Conservation (phyloP, 2,113 vertebrate species). For the Cryptomyrus ogoouensis region DNA sequence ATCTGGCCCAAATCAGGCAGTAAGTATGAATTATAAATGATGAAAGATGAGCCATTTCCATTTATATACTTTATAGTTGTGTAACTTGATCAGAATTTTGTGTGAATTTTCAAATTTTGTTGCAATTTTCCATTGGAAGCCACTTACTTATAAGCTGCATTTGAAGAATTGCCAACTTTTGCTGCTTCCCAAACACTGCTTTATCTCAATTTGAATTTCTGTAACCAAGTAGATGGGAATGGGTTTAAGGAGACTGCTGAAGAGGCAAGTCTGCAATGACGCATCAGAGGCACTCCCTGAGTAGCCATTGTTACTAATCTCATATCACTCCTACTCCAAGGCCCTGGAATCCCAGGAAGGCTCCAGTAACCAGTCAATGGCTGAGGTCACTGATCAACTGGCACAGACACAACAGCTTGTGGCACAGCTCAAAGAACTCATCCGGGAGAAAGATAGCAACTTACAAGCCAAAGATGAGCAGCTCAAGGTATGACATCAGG, state of each 20-base stretch:
- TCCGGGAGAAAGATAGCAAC: constrained; percentile 73
- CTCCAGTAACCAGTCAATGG: constrained; percentile 34
- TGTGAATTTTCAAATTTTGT: background rate
- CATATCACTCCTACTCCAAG: constrained; percentile 37
- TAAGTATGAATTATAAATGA: constrained; percentile 52
- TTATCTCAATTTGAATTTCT: background rate
- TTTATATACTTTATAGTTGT: background rate
- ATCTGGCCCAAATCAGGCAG: constrained; percentile 55
- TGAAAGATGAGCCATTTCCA: background rate
- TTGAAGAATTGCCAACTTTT: background rate
- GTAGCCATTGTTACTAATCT: background rate
- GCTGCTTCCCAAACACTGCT: background rate
- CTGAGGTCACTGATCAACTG: constrained; percentile 70
- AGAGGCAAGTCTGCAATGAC: background rate
- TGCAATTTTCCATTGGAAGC: background rate
- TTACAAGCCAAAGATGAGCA: constrained; percentile 70
- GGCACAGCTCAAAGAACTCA: constrained; percentile 74
- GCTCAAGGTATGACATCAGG: constrained; percentile 63
- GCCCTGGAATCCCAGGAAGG: constrained; percentile 44
- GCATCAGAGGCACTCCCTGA: background rate
- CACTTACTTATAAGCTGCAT: background rate
- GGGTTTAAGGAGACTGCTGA: constrained; percentile 23
- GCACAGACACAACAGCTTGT: constrained; percentile 72
- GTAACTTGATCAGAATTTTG: background rate
- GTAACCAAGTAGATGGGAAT: background rate